Base-by-base conservation (phyloP, 2,888 invertebrate genomes). In the Pelosia muscerda region DNA sequence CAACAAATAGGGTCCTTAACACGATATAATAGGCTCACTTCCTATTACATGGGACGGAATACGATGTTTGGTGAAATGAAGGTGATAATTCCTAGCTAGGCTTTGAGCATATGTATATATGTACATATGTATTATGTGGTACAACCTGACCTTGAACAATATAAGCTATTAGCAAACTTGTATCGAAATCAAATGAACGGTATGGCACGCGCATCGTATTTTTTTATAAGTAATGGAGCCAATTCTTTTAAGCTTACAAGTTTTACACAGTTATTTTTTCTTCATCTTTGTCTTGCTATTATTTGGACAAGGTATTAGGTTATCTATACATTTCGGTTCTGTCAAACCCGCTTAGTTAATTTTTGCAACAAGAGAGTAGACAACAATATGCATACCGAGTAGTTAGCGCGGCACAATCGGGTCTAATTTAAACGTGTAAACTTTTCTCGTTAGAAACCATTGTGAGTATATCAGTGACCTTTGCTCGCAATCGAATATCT, bases 341-440 rank as follows among this genome's bases (percentile, higher is more conserved):
- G n/a, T n/a, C 9, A 8, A 49, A 49, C 9, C n/a, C 49, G 19
- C 49, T 19, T 19, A n/a, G 49, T n/a, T 49, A 49, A 49, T 49
- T 49, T 49, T n/a, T 49, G 49, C 49, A n/a, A 49, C n/a, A 49
- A 49, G n/a, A 49, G n/a, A 49, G 49, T n/a, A 49, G 49, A 49
- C n/a, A 34, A 23, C 26, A 59, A 23, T 31, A 34, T 15, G 9
- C 23, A 38, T 19, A 19, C n/a, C 2, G 13, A 59, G 38, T 38
- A 2, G n/a, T 13, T 61, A 28, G 25, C 42, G n/a, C n/a, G 26
- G 66, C 53, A 79, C 75, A 75, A 78, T 77, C 72, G 74, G 63
- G 60, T 71, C 79, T 82, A 78, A 81, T 84, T 84, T 78, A 81
- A 86, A 86, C 72, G 25, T 67, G 68, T 74, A 53, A 69, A 72